These are phyloP conservation scores for Diglossa cyanea DNA, from an alignment of 2,797 vertebrate genomes.

Conservation along the genomic window DNA sequence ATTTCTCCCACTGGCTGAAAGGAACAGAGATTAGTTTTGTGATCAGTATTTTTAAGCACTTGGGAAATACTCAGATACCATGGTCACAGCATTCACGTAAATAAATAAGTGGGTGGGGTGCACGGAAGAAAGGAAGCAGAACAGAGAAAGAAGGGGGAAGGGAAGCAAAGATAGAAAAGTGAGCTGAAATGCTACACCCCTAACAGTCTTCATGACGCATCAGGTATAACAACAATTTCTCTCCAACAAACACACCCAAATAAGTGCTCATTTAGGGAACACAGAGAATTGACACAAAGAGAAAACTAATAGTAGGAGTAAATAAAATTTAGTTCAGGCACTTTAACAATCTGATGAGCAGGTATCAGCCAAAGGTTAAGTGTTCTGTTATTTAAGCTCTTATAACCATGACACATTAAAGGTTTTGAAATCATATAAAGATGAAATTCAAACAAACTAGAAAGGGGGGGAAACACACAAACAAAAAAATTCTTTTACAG, in stretches of 20 bases:
- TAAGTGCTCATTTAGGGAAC: neutral
- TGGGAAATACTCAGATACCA: conserved; percentile 40
- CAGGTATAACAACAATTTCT: conserved; percentile 27
- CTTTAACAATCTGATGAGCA: neutral
- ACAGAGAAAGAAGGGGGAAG: neutral
- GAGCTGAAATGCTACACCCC: neutral
- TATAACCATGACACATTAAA: neutral
- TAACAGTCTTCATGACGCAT: neutral
- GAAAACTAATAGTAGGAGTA: neutral
- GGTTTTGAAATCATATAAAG: neutral
- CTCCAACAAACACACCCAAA: conserved; percentile 4
- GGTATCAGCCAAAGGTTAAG: neutral
- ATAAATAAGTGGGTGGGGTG: conserved; percentile 41
- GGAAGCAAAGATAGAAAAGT: neutral
- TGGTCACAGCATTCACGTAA: conserved; percentile 33
- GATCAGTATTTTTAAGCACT: conserved; percentile 43
- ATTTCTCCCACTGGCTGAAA: conserved; percentile 12
- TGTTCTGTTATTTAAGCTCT: neutral
- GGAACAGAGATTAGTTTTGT: conserved; percentile 19
- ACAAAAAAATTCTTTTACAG: neutral
- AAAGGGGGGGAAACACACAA: neutral
- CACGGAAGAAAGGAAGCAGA: neutral
- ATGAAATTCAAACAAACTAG: neutral
- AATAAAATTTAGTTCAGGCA: neutral
- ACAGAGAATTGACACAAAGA: neutral